Base-by-base conservation (phyloP, 1,140 invertebrate species). In the Brachionus paranguensis region DNA sequence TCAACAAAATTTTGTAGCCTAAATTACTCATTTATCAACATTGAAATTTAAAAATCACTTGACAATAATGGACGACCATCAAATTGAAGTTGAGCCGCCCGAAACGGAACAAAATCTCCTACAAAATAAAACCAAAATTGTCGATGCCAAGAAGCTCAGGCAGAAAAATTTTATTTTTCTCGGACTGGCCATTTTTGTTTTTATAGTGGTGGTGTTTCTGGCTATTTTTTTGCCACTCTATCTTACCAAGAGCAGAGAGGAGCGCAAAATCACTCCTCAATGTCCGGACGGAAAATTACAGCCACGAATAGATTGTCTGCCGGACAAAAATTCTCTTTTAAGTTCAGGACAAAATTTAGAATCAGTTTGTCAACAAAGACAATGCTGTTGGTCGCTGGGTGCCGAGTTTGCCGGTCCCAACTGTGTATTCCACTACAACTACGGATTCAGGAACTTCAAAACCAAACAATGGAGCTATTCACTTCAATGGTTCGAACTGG, bases 371-470 rank as follows among this genome's bases (percentile, higher is more conserved):
- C 5, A 43, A 6, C 8, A 14, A 14, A 60, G 78, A 45, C 1
- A 10, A 20, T 81, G 78, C 33, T 81, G 78, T 64, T 81, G 78
- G 78, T 64, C 78, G 3, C 3, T 55, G 14, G 43, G 78, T 8
- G 20, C 20, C 10, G 78, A 81, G 10, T 24, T 53, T n/a, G 78
- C n/a, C 8, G 78, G 78, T 0, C 78, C 78, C 3, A 81, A 24
- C 33, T 81, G 78, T 81, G 50, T 37, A 3, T 81, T 81, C 41
- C 50, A 60, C 37, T 81, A 64, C 14, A 81, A 81, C 27, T 81
- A 81, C 29, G 78, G 78, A 29, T 81, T 81, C 17, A 17, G 78
- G 41, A 81, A 64, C 7, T 68, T 43, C 20, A 81, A 81, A 33
- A 33, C 41, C 2, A 81, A 81, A 47, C 50, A 81, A 17, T 45